Conservation (phyloP, 2,888 invertebrate species). For the Melangyna quadrimaculata region DNA sequence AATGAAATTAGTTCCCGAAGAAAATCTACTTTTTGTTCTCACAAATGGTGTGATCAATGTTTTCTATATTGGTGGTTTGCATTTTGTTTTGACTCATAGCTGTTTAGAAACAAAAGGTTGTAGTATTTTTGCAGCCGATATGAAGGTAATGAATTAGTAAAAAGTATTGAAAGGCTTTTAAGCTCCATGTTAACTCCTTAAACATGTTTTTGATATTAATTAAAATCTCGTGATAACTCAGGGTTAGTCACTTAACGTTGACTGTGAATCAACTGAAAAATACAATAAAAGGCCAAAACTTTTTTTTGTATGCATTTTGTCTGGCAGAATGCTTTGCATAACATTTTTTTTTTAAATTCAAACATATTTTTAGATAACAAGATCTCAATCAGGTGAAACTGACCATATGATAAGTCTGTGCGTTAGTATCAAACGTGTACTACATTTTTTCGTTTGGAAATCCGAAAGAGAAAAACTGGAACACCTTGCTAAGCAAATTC, state of each 20-base stretch:
- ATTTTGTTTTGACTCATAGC: constrained; percentile 89
- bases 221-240: too few species aligned
- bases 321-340: too few species aligned
- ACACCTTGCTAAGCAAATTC: constrained; percentile 87
- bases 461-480: constrained; percentile 84
- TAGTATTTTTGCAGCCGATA: constrained; percentile 91
- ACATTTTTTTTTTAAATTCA: neutral
- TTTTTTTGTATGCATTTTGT: too few species aligned
- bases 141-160: constrained; percentile 80
- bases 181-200: neutral
- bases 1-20: constrained; percentile 91
- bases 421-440: constrained; percentile 91
- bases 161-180: too few species aligned
- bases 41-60: constrained; percentile 88
- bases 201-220: too few species aligned
- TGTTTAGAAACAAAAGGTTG: constrained; percentile 93
- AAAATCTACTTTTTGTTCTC: constrained; percentile 83
- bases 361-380: constrained; percentile 78
- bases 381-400: constrained; percentile 86
- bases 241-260: too few species aligned
- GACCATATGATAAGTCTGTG: constrained; percentile 91
- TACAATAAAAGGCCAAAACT: too few species aligned
- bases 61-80: constrained; percentile 90
- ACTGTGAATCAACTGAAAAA: too few species aligned
- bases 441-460: constrained; percentile 95